Evolutionary conservation across 23 tunicate species (phyloP).

Genomic region (Botrylloides violaceus): DNA sequence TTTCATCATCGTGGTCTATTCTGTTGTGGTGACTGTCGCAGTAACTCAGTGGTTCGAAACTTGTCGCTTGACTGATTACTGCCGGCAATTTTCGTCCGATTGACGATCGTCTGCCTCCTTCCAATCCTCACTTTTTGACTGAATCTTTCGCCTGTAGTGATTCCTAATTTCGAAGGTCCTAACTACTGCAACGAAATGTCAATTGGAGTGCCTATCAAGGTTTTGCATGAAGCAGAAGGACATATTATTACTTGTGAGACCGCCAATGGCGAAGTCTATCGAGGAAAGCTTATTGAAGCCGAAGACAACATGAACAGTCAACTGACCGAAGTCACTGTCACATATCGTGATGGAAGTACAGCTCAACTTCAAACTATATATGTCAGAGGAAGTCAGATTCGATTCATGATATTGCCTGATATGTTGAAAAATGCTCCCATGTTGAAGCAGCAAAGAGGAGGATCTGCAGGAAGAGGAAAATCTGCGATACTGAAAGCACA

Average conservation of each 20-base stretch:
- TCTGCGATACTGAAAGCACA: constrained; percentile 87
- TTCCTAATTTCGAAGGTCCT: too few relatives aligned
- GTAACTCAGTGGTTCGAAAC: too few relatives aligned
- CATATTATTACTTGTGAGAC: constrained; percentile 95
- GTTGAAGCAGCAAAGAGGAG: constrained; percentile 72
- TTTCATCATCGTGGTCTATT: too few relatives aligned
- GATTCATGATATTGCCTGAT: constrained; percentile 91
- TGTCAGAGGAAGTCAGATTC: constrained; percentile 86
- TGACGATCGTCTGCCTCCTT: background rate
- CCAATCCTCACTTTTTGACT: constrained; percentile 2
- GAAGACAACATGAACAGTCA: constrained; percentile 99
- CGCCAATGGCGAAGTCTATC: constrained; percentile 85
- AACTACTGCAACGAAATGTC: too few relatives aligned
- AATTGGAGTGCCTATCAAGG: constrained; percentile 95
- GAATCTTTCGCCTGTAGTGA: background rate
- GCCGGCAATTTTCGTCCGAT: too few relatives aligned
- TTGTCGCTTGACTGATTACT: too few relatives aligned
- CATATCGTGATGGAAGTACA: constrained; percentile 87
- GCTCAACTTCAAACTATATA: constrained; percentile 88
- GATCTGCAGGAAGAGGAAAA: constrained; percentile 80
- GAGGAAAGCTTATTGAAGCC: constrained; percentile 97
- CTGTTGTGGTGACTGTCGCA: too few relatives aligned
- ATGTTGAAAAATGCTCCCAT: constrained; percentile 96
- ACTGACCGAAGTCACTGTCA: constrained; percentile 89
- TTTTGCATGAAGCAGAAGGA: constrained; percentile 99